phyloP scores from a whole-genome alignment of 1,140 invertebrate genomes.

The Trissolcus basalis region DNA sequence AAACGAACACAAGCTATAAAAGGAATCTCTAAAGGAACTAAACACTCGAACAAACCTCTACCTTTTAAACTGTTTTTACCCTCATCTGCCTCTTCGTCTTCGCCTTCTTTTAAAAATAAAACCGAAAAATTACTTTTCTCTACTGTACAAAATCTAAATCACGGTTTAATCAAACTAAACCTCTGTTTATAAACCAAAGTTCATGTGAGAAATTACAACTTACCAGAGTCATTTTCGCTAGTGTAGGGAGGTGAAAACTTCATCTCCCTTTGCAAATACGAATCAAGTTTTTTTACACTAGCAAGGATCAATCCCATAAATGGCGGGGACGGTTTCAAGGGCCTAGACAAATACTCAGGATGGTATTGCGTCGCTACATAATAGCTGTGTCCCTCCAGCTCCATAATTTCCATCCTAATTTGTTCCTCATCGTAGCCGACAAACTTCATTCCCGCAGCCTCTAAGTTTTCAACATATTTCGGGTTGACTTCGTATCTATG shows the following conservation, averaged over 20 bases:
- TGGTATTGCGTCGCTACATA: constrained; percentile 98
- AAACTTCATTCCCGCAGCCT: constrained; percentile 91
- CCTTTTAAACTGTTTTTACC: neutral
- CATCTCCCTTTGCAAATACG: constrained; percentile 83
- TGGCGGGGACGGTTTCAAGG: constrained; percentile 94
- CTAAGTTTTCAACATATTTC: constrained; percentile 85
- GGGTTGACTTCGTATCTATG: constrained; percentile 98
- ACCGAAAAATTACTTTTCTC: constrained; percentile 1
- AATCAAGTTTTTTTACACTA: constrained; percentile 84
- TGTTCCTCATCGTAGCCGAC: constrained; percentile 88
- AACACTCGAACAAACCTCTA: neutral
- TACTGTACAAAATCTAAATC: neutral
- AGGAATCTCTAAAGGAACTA: neutral
- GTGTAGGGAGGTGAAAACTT: constrained; percentile 81
- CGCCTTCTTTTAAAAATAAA: constrained; percentile 18
- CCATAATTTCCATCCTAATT: constrained; percentile 90
- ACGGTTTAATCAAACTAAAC: no score
- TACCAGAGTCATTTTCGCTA: constrained; percentile 83
- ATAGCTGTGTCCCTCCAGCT: constrained; percentile 87
- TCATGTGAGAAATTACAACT: neutral
- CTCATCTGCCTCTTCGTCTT: constrained; percentile 7
- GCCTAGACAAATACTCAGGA: constrained; percentile 97
- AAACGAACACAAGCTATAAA: neutral
- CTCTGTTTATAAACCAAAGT: neutral
- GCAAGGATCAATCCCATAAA: constrained; percentile 96